Evolutionary conservation across 2,113 vertebrate species (phyloP), one percentile per base, ranked within the genome.

Genomic region (Seriola dumerili): DNA sequence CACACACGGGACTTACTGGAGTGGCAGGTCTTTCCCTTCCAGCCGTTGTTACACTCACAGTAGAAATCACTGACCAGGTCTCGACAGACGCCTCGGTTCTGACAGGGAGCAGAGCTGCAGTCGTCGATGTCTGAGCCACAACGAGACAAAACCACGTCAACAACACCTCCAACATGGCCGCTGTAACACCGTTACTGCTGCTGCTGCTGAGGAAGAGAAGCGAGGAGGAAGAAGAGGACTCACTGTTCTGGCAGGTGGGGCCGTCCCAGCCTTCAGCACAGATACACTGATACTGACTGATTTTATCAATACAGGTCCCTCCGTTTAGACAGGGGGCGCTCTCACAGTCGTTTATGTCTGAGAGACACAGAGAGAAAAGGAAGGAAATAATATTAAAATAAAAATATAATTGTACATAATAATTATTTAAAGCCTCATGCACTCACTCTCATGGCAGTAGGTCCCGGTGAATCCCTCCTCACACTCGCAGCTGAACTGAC

Each of bases 371-470:
- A 8, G 23, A 36, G 1, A 42, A 13, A 29, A 50, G n/a, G 10
- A n/a, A 1, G 16, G 14, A 46, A 14, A 46, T 44, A 2, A 13
- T 44, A 48, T 48, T 17, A 42, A 10, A 42, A 8, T 42, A 42
- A 42, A 42, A 42, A 9, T 42, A 9, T 9, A 9, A 42, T 11
- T 9, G 8, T 48, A 48, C 4, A 5, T 17, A 4, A 48, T 48
- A 5, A 48, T 10, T 10, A 9, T 0, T 8, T 9, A 17, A 48
- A 48, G 46, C 46, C 25, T 8, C 0, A 0, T 48, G 21, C 0
- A 17, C 97, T 97, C 96, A 99, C 97, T 98, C 94, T 99, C 96
- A 0, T 99, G 97, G 85, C 97, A 99, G 94, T 99, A 98, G 0
- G 97, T 96, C 71, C 97, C 97, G 0, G 96, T 96, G 94, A 98